phyloP scores from a whole-genome alignment of 2,113 vertebrate genomes.

The Opisthocomus hoazin region DNA sequence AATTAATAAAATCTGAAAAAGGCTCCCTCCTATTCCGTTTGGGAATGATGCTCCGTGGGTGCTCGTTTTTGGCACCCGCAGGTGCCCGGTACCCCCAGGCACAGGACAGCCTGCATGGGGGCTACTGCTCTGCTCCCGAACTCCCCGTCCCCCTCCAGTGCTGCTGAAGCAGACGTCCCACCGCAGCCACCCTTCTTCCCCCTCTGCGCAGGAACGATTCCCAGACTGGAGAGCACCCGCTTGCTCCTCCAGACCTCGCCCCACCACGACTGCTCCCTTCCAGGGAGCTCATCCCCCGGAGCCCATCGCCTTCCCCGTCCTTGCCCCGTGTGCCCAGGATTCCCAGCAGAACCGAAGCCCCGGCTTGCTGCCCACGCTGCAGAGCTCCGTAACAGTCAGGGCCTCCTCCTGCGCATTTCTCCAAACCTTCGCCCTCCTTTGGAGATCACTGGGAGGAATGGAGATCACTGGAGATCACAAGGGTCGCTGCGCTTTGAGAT shows the following conservation, averaged over 20 bases:
- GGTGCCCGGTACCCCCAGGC: accelerated
- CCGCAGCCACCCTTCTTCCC: background rate
- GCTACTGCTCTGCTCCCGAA: background rate
- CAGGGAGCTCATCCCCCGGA: background rate
- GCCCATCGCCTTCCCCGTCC: background rate
- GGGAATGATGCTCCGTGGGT: background rate
- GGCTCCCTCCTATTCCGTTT: background rate
- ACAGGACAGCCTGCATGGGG: background rate
- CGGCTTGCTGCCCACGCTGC: background rate
- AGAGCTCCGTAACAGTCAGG: background rate
- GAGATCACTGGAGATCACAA: too few relatives aligned
- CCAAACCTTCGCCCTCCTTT: background rate
- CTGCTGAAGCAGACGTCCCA: background rate
- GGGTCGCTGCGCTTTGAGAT: background rate
- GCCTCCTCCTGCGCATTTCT: background rate
- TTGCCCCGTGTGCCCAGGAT: accelerated
- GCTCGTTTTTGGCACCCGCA: background rate
- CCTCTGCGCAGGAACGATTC: accelerated
- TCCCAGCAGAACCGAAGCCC: background rate
- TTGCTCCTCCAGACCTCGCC: background rate
- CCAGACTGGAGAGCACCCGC: background rate
- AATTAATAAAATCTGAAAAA: background rate
- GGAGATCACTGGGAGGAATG: background rate
- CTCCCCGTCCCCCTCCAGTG: background rate
- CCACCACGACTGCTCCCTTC: background rate